Evolutionary conservation across 2,888 invertebrate species (phyloP), one percentile per base, ranked within the genome.

Genomic region (Drosophila parthenogenetica): DNA sequence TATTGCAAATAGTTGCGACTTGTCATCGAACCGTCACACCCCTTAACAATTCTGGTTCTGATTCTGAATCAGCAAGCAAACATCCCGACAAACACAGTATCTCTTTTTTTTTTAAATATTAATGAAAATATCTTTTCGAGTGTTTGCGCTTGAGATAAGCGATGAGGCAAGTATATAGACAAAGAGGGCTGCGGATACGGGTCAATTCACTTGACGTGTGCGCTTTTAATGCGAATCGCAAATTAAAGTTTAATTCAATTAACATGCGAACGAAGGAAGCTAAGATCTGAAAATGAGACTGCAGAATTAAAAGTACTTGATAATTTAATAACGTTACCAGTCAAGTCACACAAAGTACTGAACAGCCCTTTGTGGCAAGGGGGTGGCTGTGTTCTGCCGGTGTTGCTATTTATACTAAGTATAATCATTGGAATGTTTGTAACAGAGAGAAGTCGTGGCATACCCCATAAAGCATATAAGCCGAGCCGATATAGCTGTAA

Each of bases 231-330:
- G 74, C 69, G 55, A 69, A 69, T 60, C 54, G 67, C 70, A 79
- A 83, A 86, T 80, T 82, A 86, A 88, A 73, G 75, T 71, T 88
- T 83, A 83, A 83, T 88, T 83, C 84, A 83, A 83, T 83, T 88
- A 83, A 65, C 75, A 58, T 61, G 55, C 48, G 45, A 64, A 16
- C 32, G 32, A 16, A 61, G 60, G 49, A 35, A 48, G 45, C 45
- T 25, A 43, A 48, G 19, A 16, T 43, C 29, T 14, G 22, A 43
- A 43, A 40, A 29, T 51, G 40, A 64, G 74, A 49, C 40, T 46
- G 32, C 19, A 66, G 54, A 58, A 42, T 25, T 14, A 19, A 62
- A 35, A 32, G 11, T 13, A 22, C 45, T 54, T 32, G 35, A 19
- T 14, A 45, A 13, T 32, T 22, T 55, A 22, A 43, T n/a, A 22